These are phyloP conservation scores for Drosophila neonasuta DNA, from an alignment of 2,888 invertebrate genomes.

Conservation along the genomic window DNA sequence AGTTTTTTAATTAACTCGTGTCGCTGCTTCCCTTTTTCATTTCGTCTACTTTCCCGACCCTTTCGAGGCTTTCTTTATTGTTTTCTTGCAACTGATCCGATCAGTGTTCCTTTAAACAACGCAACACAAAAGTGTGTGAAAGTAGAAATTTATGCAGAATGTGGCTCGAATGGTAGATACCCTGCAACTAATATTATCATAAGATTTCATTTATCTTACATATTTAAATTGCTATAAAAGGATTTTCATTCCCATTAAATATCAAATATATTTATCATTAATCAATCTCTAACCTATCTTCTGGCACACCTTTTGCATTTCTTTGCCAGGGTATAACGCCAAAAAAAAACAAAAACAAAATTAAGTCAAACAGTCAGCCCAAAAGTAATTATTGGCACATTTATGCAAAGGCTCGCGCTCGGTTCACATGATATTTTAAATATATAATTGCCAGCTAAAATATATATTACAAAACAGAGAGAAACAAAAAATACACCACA, in stretches of 20 bases:
- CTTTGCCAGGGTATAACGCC: background rate
- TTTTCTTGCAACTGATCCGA: slow-evolving; percentile 61
- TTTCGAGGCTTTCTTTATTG: slow-evolving; percentile 24
- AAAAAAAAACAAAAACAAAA: slow-evolving; percentile 1
- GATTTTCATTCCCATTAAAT: no score
- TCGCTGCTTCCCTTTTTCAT: slow-evolving; percentile 22
- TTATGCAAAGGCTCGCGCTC: slow-evolving; percentile 65
- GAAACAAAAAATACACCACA: slow-evolving; percentile 5
- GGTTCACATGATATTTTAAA: slow-evolving; percentile 63
- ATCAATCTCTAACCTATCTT: background rate
- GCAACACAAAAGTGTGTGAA: slow-evolving; percentile 6
- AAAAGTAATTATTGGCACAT: slow-evolving; percentile 75
- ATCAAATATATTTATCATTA: no score
- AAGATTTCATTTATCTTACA: background rate
- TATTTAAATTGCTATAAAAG: no score
- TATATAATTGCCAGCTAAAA: slow-evolving; percentile 64
- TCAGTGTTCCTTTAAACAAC: slow-evolving; percentile 42
- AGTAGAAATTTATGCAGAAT: background rate
- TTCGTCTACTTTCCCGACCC: background rate
- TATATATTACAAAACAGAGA: slow-evolving; percentile 14
- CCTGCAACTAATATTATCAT: background rate
- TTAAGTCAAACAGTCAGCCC: slow-evolving; percentile 48
- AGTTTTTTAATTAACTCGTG: slow-evolving; percentile 72
- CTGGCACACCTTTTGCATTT: background rate
- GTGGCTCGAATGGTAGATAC: background rate